Conservation (phyloP, 2,113 vertebrate species). For the Corydoras sp. region DNA sequence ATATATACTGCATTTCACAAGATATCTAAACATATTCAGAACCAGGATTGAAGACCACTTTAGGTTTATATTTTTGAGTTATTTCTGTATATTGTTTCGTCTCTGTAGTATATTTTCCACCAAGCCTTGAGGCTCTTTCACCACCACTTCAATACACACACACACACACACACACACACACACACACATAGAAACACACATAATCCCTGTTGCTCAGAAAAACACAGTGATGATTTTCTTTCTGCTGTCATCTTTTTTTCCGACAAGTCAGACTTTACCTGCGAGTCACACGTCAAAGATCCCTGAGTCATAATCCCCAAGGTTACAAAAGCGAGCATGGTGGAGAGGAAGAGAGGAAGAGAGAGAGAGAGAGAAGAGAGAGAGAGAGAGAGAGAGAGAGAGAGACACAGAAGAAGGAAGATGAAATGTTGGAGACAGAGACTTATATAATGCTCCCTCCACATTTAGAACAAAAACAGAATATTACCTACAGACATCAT, state of each 20-base stretch:
- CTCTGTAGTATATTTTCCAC: slow-evolving; percentile 10
- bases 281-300: slow-evolving; percentile 24
- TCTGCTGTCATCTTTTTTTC: slow-evolving; percentile 30
- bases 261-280: slow-evolving; percentile 33
- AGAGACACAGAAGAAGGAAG: not conserved
- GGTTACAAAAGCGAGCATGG: slow-evolving; percentile 16
- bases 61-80: no score
- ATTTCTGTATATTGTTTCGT: no score
- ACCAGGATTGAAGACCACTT: no score
- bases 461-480: no score
- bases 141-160: slow-evolving; percentile 18
- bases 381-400: not conserved
- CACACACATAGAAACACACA: slow-evolving; percentile 32
- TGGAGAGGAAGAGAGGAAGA: not conserved
- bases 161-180: slow-evolving; percentile 31
- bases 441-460: slow-evolving; percentile 3
- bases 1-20: no score
- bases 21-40: no score
- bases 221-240: slow-evolving; percentile 31
- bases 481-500: no score
- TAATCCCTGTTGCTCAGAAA: slow-evolving; percentile 12
- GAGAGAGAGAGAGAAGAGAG: not conserved
- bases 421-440: not conserved
- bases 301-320: slow-evolving; percentile 36
- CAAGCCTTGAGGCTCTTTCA: slow-evolving; percentile 5